phyloP scores from a whole-genome alignment of 2,797 vertebrate species.

The Delichon dasypus region DNA sequence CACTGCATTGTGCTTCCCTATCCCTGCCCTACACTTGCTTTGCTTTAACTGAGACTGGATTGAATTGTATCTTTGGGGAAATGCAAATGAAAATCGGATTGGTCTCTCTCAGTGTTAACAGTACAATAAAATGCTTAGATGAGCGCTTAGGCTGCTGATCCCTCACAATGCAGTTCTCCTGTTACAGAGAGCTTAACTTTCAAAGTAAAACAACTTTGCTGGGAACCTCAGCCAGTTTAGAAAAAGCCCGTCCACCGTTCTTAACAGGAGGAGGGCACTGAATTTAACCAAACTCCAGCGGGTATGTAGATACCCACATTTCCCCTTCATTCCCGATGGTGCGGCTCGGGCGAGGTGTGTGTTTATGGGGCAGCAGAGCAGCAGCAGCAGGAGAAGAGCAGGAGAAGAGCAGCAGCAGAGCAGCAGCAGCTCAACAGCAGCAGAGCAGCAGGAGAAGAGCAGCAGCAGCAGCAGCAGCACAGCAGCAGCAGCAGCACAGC shows the following conservation, averaged over 20 bases:
- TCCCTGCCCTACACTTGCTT: background rate
- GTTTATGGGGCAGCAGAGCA: too few relatives aligned
- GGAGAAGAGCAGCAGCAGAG: too few relatives aligned
- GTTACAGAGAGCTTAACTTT: background rate
- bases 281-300: rapidly evolving
- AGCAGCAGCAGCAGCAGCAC: too few relatives aligned
- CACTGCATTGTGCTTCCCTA: background rate
- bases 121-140: background rate
- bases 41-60: background rate
- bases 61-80: background rate
- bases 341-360: too few relatives aligned
- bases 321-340: too few relatives aligned
- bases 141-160: background rate
- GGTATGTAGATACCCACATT: too few relatives aligned
- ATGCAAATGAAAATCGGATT: background rate
- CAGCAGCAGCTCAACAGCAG: too few relatives aligned
- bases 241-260: background rate
- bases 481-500: too few relatives aligned
- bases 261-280: background rate
- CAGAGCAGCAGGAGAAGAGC: too few relatives aligned
- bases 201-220: background rate
- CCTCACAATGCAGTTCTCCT: background rate
- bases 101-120: background rate
- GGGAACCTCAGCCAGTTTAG: background rate
- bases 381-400: too few relatives aligned